A percentile compares a stretch with the other conserved stretches of the same genome.
phyloP scores from a whole-genome alignment of 2,113 vertebrate species.

The Tor tambroides region DNA sequence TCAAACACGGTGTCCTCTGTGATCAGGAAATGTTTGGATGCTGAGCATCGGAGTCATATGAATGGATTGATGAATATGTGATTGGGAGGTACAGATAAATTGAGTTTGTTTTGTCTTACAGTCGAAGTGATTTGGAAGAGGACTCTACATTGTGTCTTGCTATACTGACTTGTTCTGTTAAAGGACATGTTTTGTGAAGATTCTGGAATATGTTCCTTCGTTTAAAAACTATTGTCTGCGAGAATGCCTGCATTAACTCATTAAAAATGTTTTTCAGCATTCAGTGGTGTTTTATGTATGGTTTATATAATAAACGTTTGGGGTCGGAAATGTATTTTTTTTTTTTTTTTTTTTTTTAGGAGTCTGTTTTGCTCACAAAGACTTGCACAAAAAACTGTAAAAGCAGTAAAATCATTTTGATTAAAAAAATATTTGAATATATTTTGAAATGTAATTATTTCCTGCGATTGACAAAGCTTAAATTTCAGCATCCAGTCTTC shows the following conservation, averaged over 20 bases:
- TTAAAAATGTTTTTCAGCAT: slow-evolving; percentile 78
- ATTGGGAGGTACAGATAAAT: slow-evolving; percentile 10
- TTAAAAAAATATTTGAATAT: too few relatives aligned
- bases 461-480: too few relatives aligned
- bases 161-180: slow-evolving; percentile 59
- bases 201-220: slow-evolving; percentile 61
- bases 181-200: slow-evolving; percentile 64
- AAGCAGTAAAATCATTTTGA: not conserved
- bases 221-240: slow-evolving; percentile 59
- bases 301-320: not conserved
- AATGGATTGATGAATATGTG: slow-evolving; percentile 47
- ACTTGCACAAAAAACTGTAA: not conserved
- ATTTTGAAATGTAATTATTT: too few relatives aligned
- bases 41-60: slow-evolving; percentile 73
- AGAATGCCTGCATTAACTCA: slow-evolving; percentile 78
- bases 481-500: too few relatives aligned
- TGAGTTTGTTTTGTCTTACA: slow-evolving; percentile 68
- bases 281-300: slow-evolving; percentile 34
- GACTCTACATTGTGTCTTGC: slow-evolving; percentile 70
- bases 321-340: not conserved
- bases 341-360: too few relatives aligned
- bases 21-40: slow-evolving; percentile 73
- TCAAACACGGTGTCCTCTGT: slow-evolving; percentile 62
- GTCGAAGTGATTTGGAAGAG: slow-evolving; percentile 43
- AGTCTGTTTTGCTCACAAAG: too few relatives aligned